A percentile compares a stretch with the other conserved stretches of the same genome.
These are phyloP conservation scores for Hystrix brachyura DNA, from an alignment of 2,113 vertebrate genomes.

Conservation along the genomic window DNA sequence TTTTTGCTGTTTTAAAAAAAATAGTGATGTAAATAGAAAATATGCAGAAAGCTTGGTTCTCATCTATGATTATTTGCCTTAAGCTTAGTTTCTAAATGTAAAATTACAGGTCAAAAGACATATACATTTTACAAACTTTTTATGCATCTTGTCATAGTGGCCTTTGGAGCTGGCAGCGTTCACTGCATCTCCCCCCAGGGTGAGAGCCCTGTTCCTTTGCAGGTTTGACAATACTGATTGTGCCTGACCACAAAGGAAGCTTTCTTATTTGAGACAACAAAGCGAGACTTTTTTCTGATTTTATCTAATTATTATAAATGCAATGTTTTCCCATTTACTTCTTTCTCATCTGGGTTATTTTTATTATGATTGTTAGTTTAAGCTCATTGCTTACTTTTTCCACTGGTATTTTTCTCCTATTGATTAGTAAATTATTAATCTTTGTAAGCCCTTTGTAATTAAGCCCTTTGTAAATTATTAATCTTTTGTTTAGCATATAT, in stretches of 20 bases:
- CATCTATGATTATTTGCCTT: background rate
- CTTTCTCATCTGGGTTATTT: slow-evolving; percentile 12
- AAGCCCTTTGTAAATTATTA: slow-evolving; percentile 54
- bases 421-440: slow-evolving; percentile 26
- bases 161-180: background rate
- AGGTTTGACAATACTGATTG: background rate
- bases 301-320: slow-evolving; percentile 2
- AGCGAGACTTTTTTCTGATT: background rate
- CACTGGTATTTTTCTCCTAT: slow-evolving; percentile 23
- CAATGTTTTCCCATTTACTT: background rate
- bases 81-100: slow-evolving; percentile 40
- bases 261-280: background rate
- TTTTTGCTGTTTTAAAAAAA: slow-evolving; percentile 23
- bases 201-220: background rate
- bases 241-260: background rate
- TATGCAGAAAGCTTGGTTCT: slow-evolving; percentile 21
- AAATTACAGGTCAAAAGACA: background rate
- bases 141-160: background rate
- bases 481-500: slow-evolving; percentile 45
- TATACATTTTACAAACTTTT: background rate
- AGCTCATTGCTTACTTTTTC: background rate
- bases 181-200: background rate
- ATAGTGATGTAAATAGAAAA: slow-evolving; percentile 30
- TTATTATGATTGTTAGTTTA: background rate
- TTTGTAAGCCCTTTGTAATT: slow-evolving; percentile 18